Evolutionary conservation across 2,888 invertebrate species (phyloP).

Genomic region (Aromia moschata): DNA sequence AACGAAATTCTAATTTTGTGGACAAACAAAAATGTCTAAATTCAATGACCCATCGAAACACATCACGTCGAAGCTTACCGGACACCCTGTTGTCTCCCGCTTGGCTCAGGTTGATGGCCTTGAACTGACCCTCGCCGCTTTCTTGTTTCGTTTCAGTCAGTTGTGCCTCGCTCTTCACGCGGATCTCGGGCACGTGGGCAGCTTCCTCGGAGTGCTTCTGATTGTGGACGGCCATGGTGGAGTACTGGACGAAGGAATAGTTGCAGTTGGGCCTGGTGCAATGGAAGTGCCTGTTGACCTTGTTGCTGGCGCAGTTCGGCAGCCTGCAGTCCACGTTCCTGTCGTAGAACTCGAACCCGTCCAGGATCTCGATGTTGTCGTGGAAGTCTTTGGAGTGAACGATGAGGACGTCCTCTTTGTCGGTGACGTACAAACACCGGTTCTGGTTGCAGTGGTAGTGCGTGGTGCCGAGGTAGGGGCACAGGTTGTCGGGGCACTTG

Average conservation of each 20-base stretch:
- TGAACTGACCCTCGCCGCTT: constrained; percentile 46
- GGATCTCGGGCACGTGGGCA: constrained; percentile 39
- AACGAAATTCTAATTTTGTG: not conserved
- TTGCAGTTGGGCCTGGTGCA: constrained; percentile 76
- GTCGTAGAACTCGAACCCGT: constrained; percentile 88
- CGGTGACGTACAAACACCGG: constrained; percentile 84
- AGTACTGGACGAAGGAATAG: constrained; percentile 77
- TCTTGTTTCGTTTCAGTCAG: constrained; percentile 47
- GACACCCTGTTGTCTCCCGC: constrained; percentile 56
- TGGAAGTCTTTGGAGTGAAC: constrained; percentile 89
- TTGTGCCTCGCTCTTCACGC: constrained; percentile 51
- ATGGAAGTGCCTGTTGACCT: constrained; percentile 79
- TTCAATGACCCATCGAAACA: constrained; percentile 12
- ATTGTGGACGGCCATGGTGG: constrained; percentile 78
- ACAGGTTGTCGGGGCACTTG: constrained; percentile 79
- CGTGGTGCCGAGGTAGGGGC: constrained; percentile 73
- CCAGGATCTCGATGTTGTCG: constrained; percentile 80
- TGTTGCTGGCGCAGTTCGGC: constrained; percentile 74
- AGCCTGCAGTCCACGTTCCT: constrained; percentile 75
- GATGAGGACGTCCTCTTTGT: constrained; percentile 79
- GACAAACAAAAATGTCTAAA: too few species aligned
- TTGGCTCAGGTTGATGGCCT: constrained; percentile 59
- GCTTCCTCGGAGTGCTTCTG: constrained; percentile 69
- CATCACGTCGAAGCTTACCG: constrained; percentile 49
- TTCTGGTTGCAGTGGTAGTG: constrained; percentile 89